Conservation (phyloP, 2,113 vertebrate species). For the Dolichotis patagonum region DNA sequence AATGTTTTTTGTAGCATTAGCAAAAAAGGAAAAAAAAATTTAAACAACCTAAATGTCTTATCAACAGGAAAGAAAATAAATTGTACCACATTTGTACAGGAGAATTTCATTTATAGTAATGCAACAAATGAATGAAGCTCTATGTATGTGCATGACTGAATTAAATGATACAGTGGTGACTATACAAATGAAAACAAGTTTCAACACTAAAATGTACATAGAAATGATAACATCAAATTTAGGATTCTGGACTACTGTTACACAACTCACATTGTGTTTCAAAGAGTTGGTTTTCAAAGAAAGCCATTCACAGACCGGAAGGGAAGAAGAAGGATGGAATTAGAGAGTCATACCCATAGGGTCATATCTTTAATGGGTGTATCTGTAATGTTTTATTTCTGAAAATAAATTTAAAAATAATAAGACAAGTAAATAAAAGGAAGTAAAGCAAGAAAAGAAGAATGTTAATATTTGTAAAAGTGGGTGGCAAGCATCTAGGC, state of each 20-base stretch:
- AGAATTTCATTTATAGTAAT: constrained; percentile 27
- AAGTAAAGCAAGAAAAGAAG: constrained; percentile 15
- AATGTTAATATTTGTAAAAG: constrained; percentile 27
- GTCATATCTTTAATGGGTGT: too few relatives aligned
- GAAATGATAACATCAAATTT: background rate
- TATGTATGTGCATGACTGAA: background rate
- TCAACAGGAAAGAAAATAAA: constrained; percentile 45
- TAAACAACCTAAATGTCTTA: background rate
- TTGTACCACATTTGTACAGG: background rate
- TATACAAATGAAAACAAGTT: background rate
- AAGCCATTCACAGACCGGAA: constrained; percentile 26
- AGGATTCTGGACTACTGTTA: background rate
- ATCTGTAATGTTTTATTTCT: constrained; percentile 14
- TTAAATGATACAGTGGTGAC: constrained; percentile 4
- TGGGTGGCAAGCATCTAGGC: background rate
- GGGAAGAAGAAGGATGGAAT: background rate
- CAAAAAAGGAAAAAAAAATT: background rate
- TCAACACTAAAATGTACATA: background rate
- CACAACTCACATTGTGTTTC: background rate
- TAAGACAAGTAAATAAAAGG: constrained; percentile 1
- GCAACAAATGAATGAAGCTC: constrained; percentile 35
- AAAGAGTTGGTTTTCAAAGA: constrained; percentile 19
- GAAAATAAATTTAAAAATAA: background rate
- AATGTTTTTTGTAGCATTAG: background rate
- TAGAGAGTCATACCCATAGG: background rate